A percentile compares a stretch with the other conserved stretches of the same genome.
phyloP scores from a whole-genome alignment of 2,113 vertebrate species.

The Myrmecobius fasciatus region DNA sequence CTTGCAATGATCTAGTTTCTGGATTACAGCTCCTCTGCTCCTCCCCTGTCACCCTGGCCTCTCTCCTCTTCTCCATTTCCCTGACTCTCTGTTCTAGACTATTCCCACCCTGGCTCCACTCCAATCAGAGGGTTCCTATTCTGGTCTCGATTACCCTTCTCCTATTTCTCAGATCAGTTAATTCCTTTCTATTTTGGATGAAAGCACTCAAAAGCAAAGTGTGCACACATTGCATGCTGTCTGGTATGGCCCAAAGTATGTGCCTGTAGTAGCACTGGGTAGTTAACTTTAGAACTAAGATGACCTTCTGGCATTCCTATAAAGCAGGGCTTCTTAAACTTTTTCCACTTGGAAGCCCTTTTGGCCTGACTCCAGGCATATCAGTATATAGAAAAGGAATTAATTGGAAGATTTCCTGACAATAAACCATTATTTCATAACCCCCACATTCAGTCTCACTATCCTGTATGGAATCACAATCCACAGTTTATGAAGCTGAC shows the following conservation, averaged over 20 bases:
- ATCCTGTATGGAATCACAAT: too few relatives aligned
- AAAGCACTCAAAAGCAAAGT: not conserved
- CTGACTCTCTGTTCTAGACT: not conserved
- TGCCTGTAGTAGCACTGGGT: not conserved
- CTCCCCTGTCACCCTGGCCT: not conserved
- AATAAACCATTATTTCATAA: too few relatives aligned
- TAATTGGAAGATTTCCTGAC: too few relatives aligned
- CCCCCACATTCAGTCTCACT: too few relatives aligned
- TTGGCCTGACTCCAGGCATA: too few relatives aligned
- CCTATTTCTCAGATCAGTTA: not conserved
- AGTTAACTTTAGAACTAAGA: conserved; percentile 23
- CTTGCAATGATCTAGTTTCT: not conserved
- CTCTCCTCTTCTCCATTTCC: not conserved
- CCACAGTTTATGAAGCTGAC: too few relatives aligned
- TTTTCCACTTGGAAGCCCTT: too few relatives aligned
- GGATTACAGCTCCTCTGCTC: not conserved
- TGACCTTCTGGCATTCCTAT: conserved; percentile 9
- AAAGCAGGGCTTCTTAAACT: too few relatives aligned
- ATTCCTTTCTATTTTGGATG: conserved; percentile 2
- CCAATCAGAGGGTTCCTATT: not conserved
- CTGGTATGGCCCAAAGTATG: conserved; percentile 24
- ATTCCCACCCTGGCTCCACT: not conserved
- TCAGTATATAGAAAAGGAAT: too few relatives aligned
- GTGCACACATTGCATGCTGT: not conserved
- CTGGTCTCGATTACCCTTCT: not conserved